Percentiles rank a stretch among this genome's conserved stretches.
Conservation (phyloP, 2,797 vertebrate genomes). For the Enteromius radiatus region DNA sequence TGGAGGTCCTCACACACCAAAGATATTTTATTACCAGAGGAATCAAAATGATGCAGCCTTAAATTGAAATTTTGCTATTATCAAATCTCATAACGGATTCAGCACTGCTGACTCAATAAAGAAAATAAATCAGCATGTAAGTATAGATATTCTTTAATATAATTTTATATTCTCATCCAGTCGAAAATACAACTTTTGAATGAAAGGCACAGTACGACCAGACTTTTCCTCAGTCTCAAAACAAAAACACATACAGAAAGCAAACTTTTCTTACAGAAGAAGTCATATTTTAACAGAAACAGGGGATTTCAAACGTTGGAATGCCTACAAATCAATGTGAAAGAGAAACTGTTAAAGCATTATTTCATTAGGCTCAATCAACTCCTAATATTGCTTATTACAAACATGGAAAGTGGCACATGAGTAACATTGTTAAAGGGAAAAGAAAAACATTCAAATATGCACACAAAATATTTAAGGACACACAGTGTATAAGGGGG, state of each 20-base stretch:
- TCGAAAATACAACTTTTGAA: slow-evolving; percentile 96
- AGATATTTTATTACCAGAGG: neutral
- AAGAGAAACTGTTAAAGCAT: neutral
- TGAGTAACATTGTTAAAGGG: neutral
- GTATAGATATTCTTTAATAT: slow-evolving; percentile 54
- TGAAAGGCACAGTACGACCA: slow-evolving; percentile 99
- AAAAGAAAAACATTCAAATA: neutral
- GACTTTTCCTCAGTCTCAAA: slow-evolving; percentile 88
- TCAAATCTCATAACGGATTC: neutral
- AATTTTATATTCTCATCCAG: slow-evolving; percentile 67
- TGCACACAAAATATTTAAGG: neutral
- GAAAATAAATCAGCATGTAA: slow-evolving; percentile 4
- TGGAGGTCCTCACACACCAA: slow-evolving; percentile 3
- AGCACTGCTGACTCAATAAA: neutral
- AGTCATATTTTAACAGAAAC: neutral
- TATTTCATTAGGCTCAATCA: slow-evolving; percentile 8
- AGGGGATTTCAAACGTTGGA: neutral
- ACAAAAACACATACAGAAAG: slow-evolving; percentile 83
- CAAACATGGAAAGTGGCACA: slow-evolving; percentile 14
- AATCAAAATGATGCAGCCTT: neutral
- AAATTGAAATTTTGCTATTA: neutral
- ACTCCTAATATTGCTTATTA: slow-evolving; percentile 41
- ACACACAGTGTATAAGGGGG: slow-evolving; percentile 1
- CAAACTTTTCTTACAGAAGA: slow-evolving; percentile 64
- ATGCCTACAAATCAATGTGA: slow-evolving; percentile 11